Base-by-base conservation (phyloP, 2,113 vertebrate genomes). In the Cinclus cinclus region DNA sequence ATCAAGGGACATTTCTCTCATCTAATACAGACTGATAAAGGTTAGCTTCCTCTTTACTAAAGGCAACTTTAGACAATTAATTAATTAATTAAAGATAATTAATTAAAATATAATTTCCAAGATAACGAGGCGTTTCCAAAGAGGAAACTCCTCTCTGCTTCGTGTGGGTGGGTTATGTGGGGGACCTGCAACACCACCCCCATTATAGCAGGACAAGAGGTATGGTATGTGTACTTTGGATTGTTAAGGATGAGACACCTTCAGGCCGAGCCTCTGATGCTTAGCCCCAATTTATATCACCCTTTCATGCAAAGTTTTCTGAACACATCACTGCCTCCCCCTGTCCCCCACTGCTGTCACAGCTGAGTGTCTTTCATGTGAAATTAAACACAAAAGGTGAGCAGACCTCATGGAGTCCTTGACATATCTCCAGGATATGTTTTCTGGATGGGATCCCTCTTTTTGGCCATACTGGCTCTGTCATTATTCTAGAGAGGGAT, bases 111-210 rank as follows among this genome's bases (percentile, higher is more conserved):
- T 53, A 37, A 60, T 76, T 87, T 69, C 44, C 56, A 76, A 60
- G 33, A 14, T 55, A 55, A 33, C 0, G 1, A 67, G 44, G 14
- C 18, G 42, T 22, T 50, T 86, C 23, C 7, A 0, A 1, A 59
- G 13, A 67, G 33, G 42, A 63, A 55, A 14, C 7, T 67, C 50
- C 9, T 65, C 55, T 73, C 25, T 70, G 24, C 17, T 37, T 39
- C 9, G 13, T 15, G 9, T 25, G 19, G n/a, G 15, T 49, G 15
- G 22, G 31, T 14, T 46, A 8, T 23, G 15, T 28, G 47, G 19
- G 35, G 53, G 25, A 33, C 35, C 35, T 47, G 28, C 23, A 70
- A 42, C 37, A 70, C 33, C 60, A 37, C 17, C 23, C 10, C 3
- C 7, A 28, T 11, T 31, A 24, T 18, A 58, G 44, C 25, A 52